These are phyloP conservation scores for Drepana arcuata DNA, from an alignment of 1,140 invertebrate genomes.

Conservation along the genomic window DNA sequence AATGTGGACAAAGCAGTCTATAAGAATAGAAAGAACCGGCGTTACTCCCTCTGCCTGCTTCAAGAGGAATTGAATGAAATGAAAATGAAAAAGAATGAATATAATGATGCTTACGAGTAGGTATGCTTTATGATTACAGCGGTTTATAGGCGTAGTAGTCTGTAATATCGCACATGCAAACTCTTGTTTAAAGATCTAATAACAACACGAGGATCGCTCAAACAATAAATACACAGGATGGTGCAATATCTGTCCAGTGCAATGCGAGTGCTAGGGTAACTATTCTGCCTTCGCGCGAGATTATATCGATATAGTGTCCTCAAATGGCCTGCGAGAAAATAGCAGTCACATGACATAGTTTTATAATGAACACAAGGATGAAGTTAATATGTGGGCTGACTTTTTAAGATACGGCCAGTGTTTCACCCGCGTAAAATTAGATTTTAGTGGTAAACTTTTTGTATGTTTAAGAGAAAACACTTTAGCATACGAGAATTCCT, in stretches of 20 bases:
- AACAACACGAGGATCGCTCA: constrained; percentile 21
- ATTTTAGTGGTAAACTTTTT: too few species aligned
- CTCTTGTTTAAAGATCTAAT: constrained; percentile 24
- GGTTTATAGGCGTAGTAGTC: background rate
- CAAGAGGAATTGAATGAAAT: background rate
- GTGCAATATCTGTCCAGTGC: constrained; percentile 55
- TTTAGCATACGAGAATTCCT: too few species aligned
- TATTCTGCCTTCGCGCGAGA: constrained; percentile 1
- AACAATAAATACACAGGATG: constrained; percentile 48
- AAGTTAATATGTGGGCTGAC: too few species aligned
- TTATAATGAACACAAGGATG: too few species aligned
- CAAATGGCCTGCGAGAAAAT: background rate
- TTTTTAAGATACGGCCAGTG: too few species aligned
- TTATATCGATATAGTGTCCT: background rate
- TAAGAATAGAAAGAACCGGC: background rate
- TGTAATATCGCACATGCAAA: constrained; percentile 7
- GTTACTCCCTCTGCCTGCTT: background rate
- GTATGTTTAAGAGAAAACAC: too few species aligned
- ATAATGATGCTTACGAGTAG: too few species aligned
- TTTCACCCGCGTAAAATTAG: too few species aligned
- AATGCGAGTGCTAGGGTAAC: constrained; percentile 23
- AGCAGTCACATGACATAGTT: background rate
- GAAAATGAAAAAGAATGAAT: background rate
- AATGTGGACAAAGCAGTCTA: background rate
- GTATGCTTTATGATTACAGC: too few species aligned